Evolutionary conservation across 1,140 invertebrate species (phyloP).

Genomic region (Diorhabda sublineata): DNA sequence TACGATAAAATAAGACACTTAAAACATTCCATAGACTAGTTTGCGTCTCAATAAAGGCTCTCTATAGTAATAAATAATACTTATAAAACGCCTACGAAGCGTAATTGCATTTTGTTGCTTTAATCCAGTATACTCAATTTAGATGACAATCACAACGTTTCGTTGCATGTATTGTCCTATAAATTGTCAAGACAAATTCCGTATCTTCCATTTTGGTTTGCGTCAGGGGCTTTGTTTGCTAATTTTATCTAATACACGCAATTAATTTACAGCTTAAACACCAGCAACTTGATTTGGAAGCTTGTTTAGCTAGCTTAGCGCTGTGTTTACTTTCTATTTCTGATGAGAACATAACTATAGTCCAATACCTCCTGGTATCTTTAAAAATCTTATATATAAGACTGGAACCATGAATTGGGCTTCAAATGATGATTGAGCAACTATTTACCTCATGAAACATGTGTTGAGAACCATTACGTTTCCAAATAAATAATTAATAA

Average conservation of each 20-base stretch:
- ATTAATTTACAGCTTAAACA: slow-evolving; percentile 1
- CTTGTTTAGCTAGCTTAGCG: too few species aligned
- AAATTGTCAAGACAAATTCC: not conserved
- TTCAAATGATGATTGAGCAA: too few species aligned
- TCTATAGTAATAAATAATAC: not conserved
- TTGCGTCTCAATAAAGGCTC: not conserved
- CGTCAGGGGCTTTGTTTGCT: not conserved
- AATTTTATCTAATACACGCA: not conserved
- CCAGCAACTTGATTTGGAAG: too few species aligned
- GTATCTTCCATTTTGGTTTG: not conserved
- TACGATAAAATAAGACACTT: not conserved
- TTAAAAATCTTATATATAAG: too few species aligned
- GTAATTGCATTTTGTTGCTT: not conserved
- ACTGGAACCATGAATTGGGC: too few species aligned
- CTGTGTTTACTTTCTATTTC: too few species aligned
- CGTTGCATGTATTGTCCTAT: not conserved
- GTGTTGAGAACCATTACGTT: too few species aligned
- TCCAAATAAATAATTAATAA: too few species aligned
- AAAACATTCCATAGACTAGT: not conserved
- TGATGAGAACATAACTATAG: too few species aligned
- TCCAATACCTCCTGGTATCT: too few species aligned
- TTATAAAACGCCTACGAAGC: slow-evolving; percentile 2
- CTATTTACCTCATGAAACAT: too few species aligned
- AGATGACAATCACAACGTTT: not conserved
- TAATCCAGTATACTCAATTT: not conserved